Percentiles rank a stretch among this genome's conserved stretches.
Conservation (phyloP, 2,888 invertebrate genomes). For the Eristalis intricaria region DNA sequence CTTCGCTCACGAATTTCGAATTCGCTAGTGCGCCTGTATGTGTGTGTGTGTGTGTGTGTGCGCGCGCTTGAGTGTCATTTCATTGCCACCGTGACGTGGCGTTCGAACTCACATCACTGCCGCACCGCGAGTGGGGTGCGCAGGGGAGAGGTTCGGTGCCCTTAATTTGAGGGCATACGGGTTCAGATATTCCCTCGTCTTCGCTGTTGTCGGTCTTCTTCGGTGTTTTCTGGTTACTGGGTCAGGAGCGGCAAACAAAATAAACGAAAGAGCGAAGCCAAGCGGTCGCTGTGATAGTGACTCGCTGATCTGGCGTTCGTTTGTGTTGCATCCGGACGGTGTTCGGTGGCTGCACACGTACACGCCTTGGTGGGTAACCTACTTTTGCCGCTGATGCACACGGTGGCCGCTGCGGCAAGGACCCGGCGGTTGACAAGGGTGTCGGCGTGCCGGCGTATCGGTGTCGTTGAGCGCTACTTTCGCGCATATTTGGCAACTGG, state of each 20-base stretch:
- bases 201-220: background rate
- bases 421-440: constrained; percentile 14
- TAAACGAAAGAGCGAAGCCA: background rate
- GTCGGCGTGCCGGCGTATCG: constrained; percentile 35
- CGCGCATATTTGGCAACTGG: background rate
- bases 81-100: background rate
- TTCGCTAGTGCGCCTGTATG: background rate
- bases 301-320: background rate
- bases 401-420: constrained; percentile 14
- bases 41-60: constrained; percentile 13
- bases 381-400: constrained; percentile 8
- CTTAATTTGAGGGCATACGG: constrained; percentile 52
- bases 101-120: background rate
- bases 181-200: constrained; percentile 41
- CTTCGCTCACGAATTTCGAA: background rate
- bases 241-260: constrained; percentile 38
- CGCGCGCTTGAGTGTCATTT: constrained; percentile 40
- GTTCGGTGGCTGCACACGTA: background rate
- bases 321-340: background rate
- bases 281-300: background rate
- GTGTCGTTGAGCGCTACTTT: background rate
- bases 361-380: constrained; percentile 55
- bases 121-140: background rate
- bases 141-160: constrained; percentile 43
- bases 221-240: constrained; percentile 31